Base-by-base conservation (phyloP, 1,140 invertebrate species). In the Pantala flavescens region DNA sequence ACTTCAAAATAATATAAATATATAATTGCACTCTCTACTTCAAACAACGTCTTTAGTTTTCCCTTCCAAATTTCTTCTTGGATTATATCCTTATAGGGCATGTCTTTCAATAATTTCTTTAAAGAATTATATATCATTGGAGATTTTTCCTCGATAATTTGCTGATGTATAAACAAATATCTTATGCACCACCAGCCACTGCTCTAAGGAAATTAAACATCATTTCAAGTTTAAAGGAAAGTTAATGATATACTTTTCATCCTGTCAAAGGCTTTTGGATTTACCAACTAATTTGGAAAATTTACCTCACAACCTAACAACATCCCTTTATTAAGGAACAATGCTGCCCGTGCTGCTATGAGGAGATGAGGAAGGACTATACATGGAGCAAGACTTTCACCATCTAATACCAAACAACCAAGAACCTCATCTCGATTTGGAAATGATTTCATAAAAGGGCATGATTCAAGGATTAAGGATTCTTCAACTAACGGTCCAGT, bases 401-500 rank as follows among this genome's bases (percentile, higher is more conserved):
- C 49, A 14, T 63, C 49, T 19, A 63, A 21, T 21, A 21, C 49
- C 12, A 63, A 63, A 14, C n/a, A 21, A 19, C 16, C n/a, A 12
- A 3, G 12, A 19, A 63, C n/a, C 3, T 63, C 49, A 7, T 63
- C 49, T 63, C 49, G 14, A 63, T 16, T 19, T 1, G 14, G 49
- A 12, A 16, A 63, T 14, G 1, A 3, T 63, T 63, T 63, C 49
- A 63, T 3, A 16, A 16, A 63, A 63, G 49, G 49, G n/a, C n/a
- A 63, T 21, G 5, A 19, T 3, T 63, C n/a, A 21, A 63, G 49
- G 12, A 63, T 21, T 21, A 5, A 16, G 3, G 74, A 49, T 43
- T 75, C 78, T 14, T 76, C 73, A 70, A 82, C 78, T 42, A 85
- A 81, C n/a, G 92, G 91, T 12, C 93, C 90, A 75, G 89, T 90